Conservation (phyloP, 1,140 invertebrate genomes). For the Parapsyche elsis region DNA sequence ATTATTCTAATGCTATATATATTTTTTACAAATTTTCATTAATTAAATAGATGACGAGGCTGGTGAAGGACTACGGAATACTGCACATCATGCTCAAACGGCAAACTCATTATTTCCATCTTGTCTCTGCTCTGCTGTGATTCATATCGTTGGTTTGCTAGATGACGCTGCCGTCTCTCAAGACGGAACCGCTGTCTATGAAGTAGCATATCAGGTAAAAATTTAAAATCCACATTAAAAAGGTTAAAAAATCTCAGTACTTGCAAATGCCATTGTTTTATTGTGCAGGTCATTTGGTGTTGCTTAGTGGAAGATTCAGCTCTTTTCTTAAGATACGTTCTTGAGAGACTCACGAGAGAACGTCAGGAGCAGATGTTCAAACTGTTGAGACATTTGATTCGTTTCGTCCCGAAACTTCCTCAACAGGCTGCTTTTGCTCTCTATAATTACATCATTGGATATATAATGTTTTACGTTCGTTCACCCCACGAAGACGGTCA, state of each 20-base stretch:
- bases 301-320: slow-evolving; percentile 98
- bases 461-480: slow-evolving; percentile 99
- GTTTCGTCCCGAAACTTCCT: slow-evolving; percentile 92
- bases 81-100: slow-evolving; percentile 84
- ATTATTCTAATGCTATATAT: neutral
- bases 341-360: slow-evolving; percentile 95
- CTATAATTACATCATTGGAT: slow-evolving; percentile 99
- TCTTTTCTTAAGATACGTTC: slow-evolving; percentile 93
- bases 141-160: slow-evolving; percentile 93
- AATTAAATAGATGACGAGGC: slow-evolving; percentile 72
- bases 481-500: slow-evolving; percentile 94
- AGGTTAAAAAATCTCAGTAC: neutral
- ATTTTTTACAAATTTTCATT: slow-evolving; percentile 2
- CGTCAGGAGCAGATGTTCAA: slow-evolving; percentile 97
- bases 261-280: neutral
- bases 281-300: slow-evolving; percentile 89
- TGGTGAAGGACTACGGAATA: slow-evolving; percentile 75
- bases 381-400: slow-evolving; percentile 89
- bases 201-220: slow-evolving; percentile 86
- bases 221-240: no score
- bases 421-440: slow-evolving; percentile 98
- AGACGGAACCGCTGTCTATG: slow-evolving; percentile 92
- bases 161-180: slow-evolving; percentile 95
- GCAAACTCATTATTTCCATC: slow-evolving; percentile 97
- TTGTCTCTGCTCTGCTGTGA: slow-evolving; percentile 92